Base-by-base conservation (phyloP, 2,888 invertebrate genomes). In the Hermaeophaga mercurialis region DNA sequence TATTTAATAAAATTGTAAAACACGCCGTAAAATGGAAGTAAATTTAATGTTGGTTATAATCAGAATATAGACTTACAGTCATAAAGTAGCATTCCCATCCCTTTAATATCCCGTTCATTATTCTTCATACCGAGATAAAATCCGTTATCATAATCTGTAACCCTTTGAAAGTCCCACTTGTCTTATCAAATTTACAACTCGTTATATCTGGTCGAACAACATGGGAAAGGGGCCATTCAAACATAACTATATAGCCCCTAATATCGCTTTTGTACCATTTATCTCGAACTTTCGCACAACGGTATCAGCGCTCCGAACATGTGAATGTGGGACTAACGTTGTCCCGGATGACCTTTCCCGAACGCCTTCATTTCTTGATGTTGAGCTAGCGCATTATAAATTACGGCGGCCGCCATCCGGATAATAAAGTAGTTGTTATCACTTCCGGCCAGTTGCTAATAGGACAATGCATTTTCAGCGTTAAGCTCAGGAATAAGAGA, bases 371-470 rank as follows among this genome's bases (percentile, higher is more conserved):
- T 56, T 46, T 44, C 33, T 55, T 59, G 64, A 64, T 60, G 62
- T 59, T 48, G 60, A 64, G 64, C 56, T 61, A 45, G 52, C 49
- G 28, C 47, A 54, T 62, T 65, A 66, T 68, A 66, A 70, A 70
- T 71, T 67, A 70, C 61, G 54, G 38, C 61, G 58, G 55, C 59
- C 58, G 61, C 66, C 66, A 67, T 70, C 66, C 63, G 65, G 57
- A 66, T 71, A 72, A 72, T 70, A 70, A 72, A 72, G 68, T 70
- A 69, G 66, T 67, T 72, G 71, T 72, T 72, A 72, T 72, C 72
- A 72, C 71, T 70, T 72, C 72, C 71, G 70, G 67, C 68, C 71
- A 70, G 72, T 70, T 69, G 68, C 70, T 71, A 70, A 72, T 66
- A 66, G 70, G 68, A 70, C 71, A 70, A 71, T 70, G 70, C 70